Conservation (phyloP, 2,888 invertebrate genomes). For the Lymantria monacha region DNA sequence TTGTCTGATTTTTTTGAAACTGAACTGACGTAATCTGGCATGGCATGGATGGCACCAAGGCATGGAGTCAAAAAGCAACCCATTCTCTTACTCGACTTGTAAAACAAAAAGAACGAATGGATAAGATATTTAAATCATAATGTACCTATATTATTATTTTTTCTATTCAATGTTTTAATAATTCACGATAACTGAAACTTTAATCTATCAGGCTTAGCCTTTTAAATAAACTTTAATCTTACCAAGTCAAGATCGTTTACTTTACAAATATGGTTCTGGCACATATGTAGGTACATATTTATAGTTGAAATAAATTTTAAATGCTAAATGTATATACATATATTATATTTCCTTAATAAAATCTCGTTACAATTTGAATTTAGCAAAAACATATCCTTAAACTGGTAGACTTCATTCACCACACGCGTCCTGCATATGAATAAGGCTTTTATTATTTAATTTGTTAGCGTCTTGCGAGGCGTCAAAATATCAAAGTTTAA, state of each 20-base stretch:
- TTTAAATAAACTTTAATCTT: conserved; percentile 2
- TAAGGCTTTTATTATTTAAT: conserved; percentile 66
- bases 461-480: conserved; percentile 65
- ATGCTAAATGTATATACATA: conserved; percentile 19
- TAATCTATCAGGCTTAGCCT: neutral
- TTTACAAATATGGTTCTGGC: conserved; percentile 6
- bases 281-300: conserved; percentile 6
- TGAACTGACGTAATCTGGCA: too few species aligned
- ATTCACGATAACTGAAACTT: conserved; percentile 1
- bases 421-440: conserved; percentile 63
- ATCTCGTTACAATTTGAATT: conserved; percentile 37
- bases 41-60: too few species aligned
- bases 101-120: too few species aligned
- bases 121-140: too few species aligned
- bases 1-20: too few species aligned
- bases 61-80: too few species aligned
- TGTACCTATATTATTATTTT: neutral
- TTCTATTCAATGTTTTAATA: conserved; percentile 6
- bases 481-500: conserved; percentile 62
- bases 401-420: conserved; percentile 46
- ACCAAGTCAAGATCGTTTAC: conserved; percentile 4
- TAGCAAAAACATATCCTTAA: conserved; percentile 39
- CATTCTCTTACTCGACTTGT: too few species aligned
- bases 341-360: conserved; percentile 19
- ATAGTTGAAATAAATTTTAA: conserved; percentile 13